Evolutionary conservation across 2,888 invertebrate species (phyloP).

Genomic region (Frankliniella fusca): DNA sequence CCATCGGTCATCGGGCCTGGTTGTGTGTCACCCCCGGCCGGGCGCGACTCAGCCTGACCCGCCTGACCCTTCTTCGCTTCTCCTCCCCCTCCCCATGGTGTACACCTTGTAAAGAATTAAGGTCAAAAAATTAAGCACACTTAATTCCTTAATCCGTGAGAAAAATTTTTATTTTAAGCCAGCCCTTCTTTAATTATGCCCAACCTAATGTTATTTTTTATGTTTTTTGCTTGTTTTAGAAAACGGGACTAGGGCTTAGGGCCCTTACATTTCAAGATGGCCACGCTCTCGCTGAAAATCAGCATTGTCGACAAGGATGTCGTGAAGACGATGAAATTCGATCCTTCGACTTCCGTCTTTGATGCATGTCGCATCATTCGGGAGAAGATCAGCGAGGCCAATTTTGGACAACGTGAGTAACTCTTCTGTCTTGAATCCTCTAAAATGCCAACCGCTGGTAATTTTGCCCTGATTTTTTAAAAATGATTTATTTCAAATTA

Average conservation of each 20-base stretch:
- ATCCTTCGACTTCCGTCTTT: conserved; percentile 89
- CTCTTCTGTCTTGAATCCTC: neutral
- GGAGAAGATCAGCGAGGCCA: conserved; percentile 90
- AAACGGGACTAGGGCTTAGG: neutral
- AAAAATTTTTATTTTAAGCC: neutral
- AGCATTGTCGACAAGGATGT: conserved; percentile 81
- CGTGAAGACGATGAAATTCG: conserved; percentile 97
- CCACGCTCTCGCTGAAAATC: conserved; percentile 75
- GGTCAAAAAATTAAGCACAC: too few relatives aligned
- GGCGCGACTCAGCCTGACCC: neutral
- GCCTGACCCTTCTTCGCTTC: neutral
- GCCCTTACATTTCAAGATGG: conserved; percentile 51
- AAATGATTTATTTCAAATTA: conserved; percentile 35
- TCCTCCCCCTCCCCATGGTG: too few relatives aligned
- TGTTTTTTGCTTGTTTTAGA: neutral
- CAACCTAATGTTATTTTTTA: neutral
- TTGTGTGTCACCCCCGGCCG: neutral
- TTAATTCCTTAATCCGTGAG: too few relatives aligned
- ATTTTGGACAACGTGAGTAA: conserved; percentile 81
- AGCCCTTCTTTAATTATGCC: neutral
- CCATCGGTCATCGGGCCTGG: neutral
- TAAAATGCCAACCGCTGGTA: neutral
- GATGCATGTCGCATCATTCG: conserved; percentile 94
- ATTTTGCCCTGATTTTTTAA: neutral
- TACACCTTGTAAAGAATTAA: too few relatives aligned